Evolutionary conservation across 2,113 vertebrate genomes (phyloP), one percentile per base, ranked within the genome.

Genomic region (Amazona vittata): DNA sequence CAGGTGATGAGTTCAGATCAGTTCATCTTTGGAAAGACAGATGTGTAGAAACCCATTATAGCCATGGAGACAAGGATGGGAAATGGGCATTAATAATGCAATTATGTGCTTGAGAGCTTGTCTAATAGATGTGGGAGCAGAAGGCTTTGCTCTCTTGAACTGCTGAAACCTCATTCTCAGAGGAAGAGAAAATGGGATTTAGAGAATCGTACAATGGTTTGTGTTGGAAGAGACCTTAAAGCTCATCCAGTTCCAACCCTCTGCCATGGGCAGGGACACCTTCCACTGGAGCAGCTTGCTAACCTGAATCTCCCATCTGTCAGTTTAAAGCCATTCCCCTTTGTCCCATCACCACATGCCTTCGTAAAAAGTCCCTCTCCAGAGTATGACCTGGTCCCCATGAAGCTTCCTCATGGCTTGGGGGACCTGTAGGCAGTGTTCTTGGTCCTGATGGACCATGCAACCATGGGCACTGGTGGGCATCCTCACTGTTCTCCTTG

Each of bases 61-160:
- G 65, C 74, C 52, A 8, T 16, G 64, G 86, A 92, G 80, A 68
- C 50, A 47, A 62, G 74, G 37, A 95, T 43, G 41, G 37, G 50
- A 94, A 90, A 86, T 77, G 75, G 63, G 46, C 63, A 94, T 90
- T 63, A 80, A 88, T 90, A 90, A 93, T 86, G 78, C 71, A 96
- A 17, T 94, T 85, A 41, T 37, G 49, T 79, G 75, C 78, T 46
- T 26, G 67, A 90, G 59, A 93, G 55, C 92, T 41, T 49, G 47
- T 67, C 87, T 90, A 24, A 77, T 7, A 29, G 44, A 12, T 16
- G 70, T 67, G 70, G 39, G 35, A 86, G 65, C 47, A 93, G 93
- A 52, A 71, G 47, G 47, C 44, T 91, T 37, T 77, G 86, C 33
- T 70, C 50, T 86, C 19, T 68, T 35, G 39, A 81, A 60, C 25